These are phyloP conservation scores for Elysia crispata DNA, from an alignment of 2,888 invertebrate genomes.

Conservation along the genomic window DNA sequence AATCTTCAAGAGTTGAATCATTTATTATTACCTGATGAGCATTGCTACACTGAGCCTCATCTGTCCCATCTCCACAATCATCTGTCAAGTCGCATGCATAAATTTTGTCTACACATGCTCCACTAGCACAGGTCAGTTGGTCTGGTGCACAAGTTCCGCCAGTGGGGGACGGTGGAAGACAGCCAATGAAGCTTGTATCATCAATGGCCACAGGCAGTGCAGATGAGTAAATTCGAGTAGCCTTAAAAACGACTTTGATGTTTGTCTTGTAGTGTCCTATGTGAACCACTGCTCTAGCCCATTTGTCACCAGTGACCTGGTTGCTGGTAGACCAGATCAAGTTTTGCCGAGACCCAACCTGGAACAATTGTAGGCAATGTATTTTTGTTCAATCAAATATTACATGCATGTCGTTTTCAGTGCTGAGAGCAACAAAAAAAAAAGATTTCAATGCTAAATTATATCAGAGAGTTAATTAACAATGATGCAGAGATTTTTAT, in stretches of 20 bases:
- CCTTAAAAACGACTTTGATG: slow-evolving; percentile 63
- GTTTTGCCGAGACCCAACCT: slow-evolving; percentile 49
- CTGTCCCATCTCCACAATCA: slow-evolving; percentile 71
- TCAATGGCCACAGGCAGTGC: slow-evolving; percentile 68
- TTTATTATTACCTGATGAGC: too few relatives aligned
- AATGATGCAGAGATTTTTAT: too few relatives aligned
- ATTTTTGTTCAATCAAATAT: too few relatives aligned
- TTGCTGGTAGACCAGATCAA: slow-evolving; percentile 51
- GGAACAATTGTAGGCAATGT: too few relatives aligned
- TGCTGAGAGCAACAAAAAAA: too few relatives aligned
- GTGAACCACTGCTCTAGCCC: slow-evolving; percentile 63
- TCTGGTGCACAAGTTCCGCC: slow-evolving; percentile 57
- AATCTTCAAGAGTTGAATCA: too few relatives aligned
- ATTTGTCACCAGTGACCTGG: slow-evolving; percentile 58
- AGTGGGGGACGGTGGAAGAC: slow-evolving; percentile 60
- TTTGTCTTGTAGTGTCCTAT: slow-evolving; percentile 64
- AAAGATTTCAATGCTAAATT: too few relatives aligned
- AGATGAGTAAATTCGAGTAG: slow-evolving; percentile 60
- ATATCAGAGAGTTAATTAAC: too few relatives aligned
- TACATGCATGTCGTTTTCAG: too few relatives aligned
- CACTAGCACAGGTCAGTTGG: slow-evolving; percentile 60
- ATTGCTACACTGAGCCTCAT: slow-evolving; percentile 51
- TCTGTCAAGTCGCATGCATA: slow-evolving; percentile 70
- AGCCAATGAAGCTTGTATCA: slow-evolving; percentile 66
- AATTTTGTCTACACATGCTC: slow-evolving; percentile 65